Conservation (phyloP, 2,113 vertebrate species). For the Trachemys scripta region DNA sequence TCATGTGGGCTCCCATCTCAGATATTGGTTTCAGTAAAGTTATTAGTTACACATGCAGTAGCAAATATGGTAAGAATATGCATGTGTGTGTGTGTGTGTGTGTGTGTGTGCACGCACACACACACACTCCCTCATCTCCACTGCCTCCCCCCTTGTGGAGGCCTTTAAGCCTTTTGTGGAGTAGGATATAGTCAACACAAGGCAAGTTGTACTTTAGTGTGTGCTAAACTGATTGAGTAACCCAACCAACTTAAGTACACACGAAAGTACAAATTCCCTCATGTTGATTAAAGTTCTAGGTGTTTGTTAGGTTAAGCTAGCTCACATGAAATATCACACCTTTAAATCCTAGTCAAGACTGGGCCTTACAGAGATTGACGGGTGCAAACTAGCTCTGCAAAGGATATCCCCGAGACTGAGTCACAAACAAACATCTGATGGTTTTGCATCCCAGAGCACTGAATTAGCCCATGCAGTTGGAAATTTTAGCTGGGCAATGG, state of each 20-base stretch:
- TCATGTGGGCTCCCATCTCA: background rate
- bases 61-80: no score
- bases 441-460: background rate
- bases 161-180: background rate
- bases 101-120: fast-evolving
- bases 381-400: background rate
- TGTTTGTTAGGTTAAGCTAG: background rate
- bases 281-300: background rate
- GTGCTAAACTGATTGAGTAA: background rate
- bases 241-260: background rate
- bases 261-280: background rate
- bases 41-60: background rate
- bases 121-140: background rate
- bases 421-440: background rate
- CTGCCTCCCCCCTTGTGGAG: background rate
- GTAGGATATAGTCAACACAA: background rate
- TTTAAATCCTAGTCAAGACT: background rate
- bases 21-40: background rate
- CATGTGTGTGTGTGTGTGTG: background rate
- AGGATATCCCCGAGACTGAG: background rate
- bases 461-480: background rate
- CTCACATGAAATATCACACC: background rate
- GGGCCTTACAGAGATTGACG: background rate
- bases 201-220: background rate
- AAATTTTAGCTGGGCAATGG: background rate